phyloP scores from a whole-genome alignment of 1,140 invertebrate genomes.

The Drosophila lini region DNA sequence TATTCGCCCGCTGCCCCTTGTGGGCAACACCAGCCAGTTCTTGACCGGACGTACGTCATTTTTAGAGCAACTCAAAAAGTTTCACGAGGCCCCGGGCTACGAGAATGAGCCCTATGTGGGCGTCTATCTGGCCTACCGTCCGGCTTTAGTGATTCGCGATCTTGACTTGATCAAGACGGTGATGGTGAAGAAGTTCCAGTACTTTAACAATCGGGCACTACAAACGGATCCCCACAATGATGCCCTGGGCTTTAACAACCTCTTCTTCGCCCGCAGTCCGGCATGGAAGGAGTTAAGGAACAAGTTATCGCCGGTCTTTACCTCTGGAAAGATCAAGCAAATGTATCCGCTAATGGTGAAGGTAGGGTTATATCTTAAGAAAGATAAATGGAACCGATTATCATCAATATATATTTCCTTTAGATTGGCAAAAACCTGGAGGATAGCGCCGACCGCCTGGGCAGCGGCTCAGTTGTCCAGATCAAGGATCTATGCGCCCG shows the following conservation, averaged over 20 bases:
- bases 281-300: constrained; percentile 85
- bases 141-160: constrained; percentile 85
- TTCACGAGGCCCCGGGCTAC: constrained; percentile 50
- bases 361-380: constrained; percentile 19
- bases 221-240: constrained; percentile 64
- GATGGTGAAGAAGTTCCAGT: constrained; percentile 85
- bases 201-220: constrained; percentile 64
- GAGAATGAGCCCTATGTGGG: constrained; percentile 76
- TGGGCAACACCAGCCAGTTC: constrained; percentile 73
- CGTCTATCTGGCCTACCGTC: constrained; percentile 82
- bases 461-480: constrained; percentile 10
- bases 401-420: neutral
- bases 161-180: constrained; percentile 85
- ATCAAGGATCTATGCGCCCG: constrained; percentile 84
- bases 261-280: constrained; percentile 68
- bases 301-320: constrained; percentile 86
- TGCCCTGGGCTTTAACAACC: constrained; percentile 62
- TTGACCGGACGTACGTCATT: constrained; percentile 39
- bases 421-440: constrained; percentile 72
- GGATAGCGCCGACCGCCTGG: constrained; percentile 14
- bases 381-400: neutral
- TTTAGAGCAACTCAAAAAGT: constrained; percentile 39
- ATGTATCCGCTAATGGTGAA: constrained; percentile 86
- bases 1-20: constrained; percentile 64
- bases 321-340: constrained; percentile 85